Conservation (phyloP, 2,888 invertebrate species). For the Argyresthia goedartella region DNA sequence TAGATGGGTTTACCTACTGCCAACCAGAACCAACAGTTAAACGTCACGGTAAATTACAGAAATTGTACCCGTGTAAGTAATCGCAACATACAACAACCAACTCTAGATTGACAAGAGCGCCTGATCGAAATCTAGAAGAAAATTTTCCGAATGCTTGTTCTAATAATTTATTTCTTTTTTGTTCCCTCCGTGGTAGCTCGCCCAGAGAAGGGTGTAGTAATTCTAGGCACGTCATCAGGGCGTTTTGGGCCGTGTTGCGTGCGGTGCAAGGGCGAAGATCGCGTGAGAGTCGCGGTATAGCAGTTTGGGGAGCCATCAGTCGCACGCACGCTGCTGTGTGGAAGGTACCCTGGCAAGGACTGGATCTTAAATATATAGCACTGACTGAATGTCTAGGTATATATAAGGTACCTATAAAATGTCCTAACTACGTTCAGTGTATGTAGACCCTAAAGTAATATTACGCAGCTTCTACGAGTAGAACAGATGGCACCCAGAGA, state of each 20-base stretch:
- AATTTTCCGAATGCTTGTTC: background rate
- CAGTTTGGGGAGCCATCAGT: conserved; percentile 19
- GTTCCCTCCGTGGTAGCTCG: background rate
- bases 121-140: background rate
- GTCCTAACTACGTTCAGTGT: too few relatives aligned
- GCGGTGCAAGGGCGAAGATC: conserved; percentile 33
- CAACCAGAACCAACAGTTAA: too few relatives aligned
- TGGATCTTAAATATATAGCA: conserved; percentile 42
- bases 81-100: background rate
- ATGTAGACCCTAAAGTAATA: too few relatives aligned
- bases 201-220: conserved; percentile 51
- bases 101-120: background rate
- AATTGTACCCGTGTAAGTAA: background rate
- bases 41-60: background rate
- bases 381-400: background rate
- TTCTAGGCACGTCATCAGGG: conserved; percentile 32
- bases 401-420: background rate
- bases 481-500: background rate
- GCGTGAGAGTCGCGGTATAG: conserved; percentile 10
- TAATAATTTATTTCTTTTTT: background rate
- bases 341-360: conserved; percentile 58
- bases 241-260: conserved; percentile 31
- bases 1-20: background rate
- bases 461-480: background rate
- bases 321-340: conserved; percentile 56